Percentiles rank a stretch among this genome's conserved stretches.
phyloP scores from a whole-genome alignment of 2,888 invertebrate species.

The Agrypnus murinus region DNA sequence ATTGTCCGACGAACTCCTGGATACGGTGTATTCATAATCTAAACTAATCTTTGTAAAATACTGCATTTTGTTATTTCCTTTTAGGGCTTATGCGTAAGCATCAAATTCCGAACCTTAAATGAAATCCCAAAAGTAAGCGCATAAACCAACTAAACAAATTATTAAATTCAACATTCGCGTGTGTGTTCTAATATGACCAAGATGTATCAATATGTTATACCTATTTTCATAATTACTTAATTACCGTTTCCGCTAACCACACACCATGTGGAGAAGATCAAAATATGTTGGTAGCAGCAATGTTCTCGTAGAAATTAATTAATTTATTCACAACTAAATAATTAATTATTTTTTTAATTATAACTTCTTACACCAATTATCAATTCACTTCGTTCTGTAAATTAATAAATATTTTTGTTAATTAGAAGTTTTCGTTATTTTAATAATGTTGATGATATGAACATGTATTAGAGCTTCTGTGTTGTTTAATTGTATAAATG shows the following conservation, averaged over 20 bases:
- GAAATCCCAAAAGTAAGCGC: too few relatives aligned
- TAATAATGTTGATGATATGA: background rate
- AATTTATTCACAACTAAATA: conserved; percentile 10
- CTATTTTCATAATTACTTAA: conserved; percentile 9
- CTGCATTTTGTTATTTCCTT: too few relatives aligned
- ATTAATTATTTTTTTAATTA: conserved; percentile 6
- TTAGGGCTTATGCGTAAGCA: too few relatives aligned
- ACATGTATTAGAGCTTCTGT: conserved; percentile 4
- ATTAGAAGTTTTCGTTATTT: background rate
- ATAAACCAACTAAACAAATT: too few relatives aligned
- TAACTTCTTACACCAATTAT: background rate
- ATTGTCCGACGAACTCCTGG: too few relatives aligned
- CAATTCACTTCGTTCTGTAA: conserved; percentile 2
- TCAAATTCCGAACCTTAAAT: too few relatives aligned
- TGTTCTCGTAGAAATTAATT: background rate
- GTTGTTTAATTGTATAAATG: conserved; percentile 9
- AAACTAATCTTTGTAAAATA: too few relatives aligned
- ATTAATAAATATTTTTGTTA: background rate
- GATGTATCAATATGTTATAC: conserved; percentile 24
- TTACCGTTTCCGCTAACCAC: conserved; percentile 21
- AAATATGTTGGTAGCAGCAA: conserved; percentile 23
- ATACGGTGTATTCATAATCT: too few relatives aligned
- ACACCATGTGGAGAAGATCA: conserved; percentile 20
- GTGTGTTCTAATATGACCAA: too few relatives aligned
- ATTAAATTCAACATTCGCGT: too few relatives aligned